phyloP scores from a whole-genome alignment of 2,888 invertebrate species.

The Glyphotaelius pellucidus region DNA sequence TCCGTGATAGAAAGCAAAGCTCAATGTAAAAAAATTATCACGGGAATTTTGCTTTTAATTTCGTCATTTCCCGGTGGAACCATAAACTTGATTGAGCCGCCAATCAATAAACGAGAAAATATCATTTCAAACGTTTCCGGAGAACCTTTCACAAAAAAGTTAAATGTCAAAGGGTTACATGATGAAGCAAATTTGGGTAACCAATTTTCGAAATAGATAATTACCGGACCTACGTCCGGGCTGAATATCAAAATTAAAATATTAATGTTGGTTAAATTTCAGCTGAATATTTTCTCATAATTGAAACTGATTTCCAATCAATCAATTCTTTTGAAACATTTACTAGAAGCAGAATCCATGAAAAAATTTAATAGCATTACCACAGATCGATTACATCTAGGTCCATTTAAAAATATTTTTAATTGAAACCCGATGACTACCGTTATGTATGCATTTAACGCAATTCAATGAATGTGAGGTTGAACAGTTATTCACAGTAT shows the following conservation, averaged over 20 bases:
- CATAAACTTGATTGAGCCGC: not conserved
- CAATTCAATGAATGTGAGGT: not conserved
- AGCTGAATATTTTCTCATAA: not conserved
- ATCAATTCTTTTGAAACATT: not conserved
- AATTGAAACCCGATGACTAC: not conserved
- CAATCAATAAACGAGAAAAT: not conserved
- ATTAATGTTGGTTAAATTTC: not conserved
- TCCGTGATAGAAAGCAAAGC: not conserved
- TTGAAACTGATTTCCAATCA: not conserved
- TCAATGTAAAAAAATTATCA: not conserved
- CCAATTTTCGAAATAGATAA: not conserved
- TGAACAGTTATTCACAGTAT: not conserved
- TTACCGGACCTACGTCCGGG: not conserved
- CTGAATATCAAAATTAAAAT: not conserved
- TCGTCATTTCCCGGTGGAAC: not conserved
- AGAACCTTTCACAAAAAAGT: not conserved
- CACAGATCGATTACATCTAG: not conserved
- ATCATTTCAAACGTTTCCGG: not conserved
- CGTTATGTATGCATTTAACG: not conserved
- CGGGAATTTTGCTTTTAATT: not conserved
- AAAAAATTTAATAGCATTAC: no score
- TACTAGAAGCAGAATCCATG: not conserved
- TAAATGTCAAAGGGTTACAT: not conserved
- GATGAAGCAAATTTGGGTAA: not conserved
- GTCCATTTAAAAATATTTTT: not conserved